A percentile compares a stretch with the other conserved stretches of the same genome.
Conservation (phyloP, 2,113 vertebrate genomes). For the Aplodontia rufa region DNA sequence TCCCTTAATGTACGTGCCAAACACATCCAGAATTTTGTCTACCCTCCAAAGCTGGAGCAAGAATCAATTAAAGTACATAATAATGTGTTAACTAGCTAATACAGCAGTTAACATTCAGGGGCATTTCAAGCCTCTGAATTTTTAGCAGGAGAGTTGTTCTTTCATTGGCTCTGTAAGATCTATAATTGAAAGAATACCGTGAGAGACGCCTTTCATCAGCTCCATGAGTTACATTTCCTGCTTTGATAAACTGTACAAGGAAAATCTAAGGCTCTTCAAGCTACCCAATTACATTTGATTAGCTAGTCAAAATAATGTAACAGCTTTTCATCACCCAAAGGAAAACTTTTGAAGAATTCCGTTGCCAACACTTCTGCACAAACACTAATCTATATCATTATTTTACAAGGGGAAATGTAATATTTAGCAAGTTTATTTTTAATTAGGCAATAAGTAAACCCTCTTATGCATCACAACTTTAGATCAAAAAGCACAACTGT, state of each 20-base stretch:
- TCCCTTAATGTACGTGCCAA: not conserved
- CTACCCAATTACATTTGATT: constrained; percentile 82
- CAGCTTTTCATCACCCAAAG: constrained; percentile 72
- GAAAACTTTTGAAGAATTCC: constrained; percentile 71
- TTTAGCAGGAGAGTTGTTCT: constrained; percentile 12
- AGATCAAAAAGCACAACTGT: not conserved
- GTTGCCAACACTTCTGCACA: constrained; percentile 27
- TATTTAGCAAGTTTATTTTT: constrained; percentile 35
- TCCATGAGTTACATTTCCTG: constrained; percentile 73
- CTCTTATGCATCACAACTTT: not conserved
- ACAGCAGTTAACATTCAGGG: constrained; percentile 5
- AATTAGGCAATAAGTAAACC: constrained; percentile 50
- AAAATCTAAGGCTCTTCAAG: constrained; percentile 79
- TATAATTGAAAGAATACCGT: constrained; percentile 73
- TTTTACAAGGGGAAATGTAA: constrained; percentile 54
- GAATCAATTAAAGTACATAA: constrained; percentile 51
- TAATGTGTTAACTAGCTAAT: constrained; percentile 59
- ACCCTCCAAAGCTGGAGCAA: not conserved
- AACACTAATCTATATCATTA: constrained; percentile 62
- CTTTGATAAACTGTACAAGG: constrained; percentile 81
- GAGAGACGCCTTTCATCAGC: constrained; percentile 80
- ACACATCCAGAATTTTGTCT: not conserved
- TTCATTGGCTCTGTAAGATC: constrained; percentile 65
- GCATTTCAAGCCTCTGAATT: constrained; percentile 47
- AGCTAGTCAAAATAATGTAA: constrained; percentile 78